Base-by-base conservation (phyloP, 1,140 invertebrate species). In the Anastrepha ludens region DNA sequence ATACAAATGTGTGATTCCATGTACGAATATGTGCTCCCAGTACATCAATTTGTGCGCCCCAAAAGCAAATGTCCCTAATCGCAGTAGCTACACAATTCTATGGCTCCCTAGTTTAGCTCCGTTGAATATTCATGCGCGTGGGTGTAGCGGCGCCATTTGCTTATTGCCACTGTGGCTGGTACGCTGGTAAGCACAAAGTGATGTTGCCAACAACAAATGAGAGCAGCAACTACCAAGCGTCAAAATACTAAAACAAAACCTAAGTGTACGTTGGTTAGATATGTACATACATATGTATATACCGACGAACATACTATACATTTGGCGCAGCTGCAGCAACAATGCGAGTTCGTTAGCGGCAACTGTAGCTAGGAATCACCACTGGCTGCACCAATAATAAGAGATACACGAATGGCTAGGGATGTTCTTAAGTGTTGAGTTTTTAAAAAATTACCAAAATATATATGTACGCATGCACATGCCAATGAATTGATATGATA, bases 1-100 rank as follows among this genome's bases (percentile, higher is more conserved):
- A 15, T 41, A 74, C 13, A 15, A 11, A n/a, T 47, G 13, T 74
- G 44, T 44, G 8, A 0, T 7, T 55, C 5, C 9, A 55, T 55
- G 50, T 55, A 55, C 15, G 67, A 41, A 13, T 39, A 44, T 74
- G 13, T 47, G 67, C 39, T 70, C 67, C 67, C 67, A 74, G 41
- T 44, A 74, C 67, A 74, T 74, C 67, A 74, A 74, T 74, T 74
- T 74, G 67, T 15, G 39, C 67, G 67, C 39, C 41, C 67, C 67
- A 17, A 74, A 74, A 74, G 39, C 67, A 44, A n/a, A 15, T 11
- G 67, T 74, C 67, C 67, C 67, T 74, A 74, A 74, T 41, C 41
- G 67, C 17, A 44, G 6, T 44, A 13, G 5, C 64, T 74, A 47
- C 41, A 74, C 41, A 74, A 47, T 74, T 74, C 67, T 47, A 74